Conservation (phyloP, 2,797 vertebrate genomes). For the Amblyraja radiata region DNA sequence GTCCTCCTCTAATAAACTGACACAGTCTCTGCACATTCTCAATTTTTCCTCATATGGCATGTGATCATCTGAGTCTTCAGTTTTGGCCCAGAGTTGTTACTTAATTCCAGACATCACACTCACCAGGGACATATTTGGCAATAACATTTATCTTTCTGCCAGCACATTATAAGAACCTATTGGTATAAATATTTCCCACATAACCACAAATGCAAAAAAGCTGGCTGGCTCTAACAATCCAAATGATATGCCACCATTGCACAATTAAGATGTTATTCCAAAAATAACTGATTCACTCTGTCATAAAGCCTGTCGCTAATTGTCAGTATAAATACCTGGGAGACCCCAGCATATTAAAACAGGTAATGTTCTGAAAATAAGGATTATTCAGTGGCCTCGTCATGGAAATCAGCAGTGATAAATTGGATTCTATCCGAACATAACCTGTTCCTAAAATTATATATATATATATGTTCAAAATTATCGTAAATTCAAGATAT, state of each 20-base stretch:
- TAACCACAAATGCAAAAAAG: neutral
- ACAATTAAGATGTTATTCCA: neutral
- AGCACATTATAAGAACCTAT: neutral
- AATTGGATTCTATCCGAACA: neutral
- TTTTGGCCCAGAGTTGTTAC: neutral
- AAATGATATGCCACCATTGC: conserved; percentile 12
- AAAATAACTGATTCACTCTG: conserved; percentile 9
- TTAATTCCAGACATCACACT: neutral
- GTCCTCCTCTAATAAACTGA: neutral
- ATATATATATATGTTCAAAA: neutral
- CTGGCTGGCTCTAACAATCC: neutral
- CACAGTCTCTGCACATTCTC: neutral
- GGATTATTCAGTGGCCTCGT: neutral
- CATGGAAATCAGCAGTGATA: neutral
- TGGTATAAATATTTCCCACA: neutral
- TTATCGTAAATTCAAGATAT: neutral
- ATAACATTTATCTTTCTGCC: neutral
- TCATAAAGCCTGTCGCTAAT: neutral
- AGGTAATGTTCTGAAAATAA: neutral
- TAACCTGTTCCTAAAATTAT: too few species aligned
- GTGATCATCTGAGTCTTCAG: neutral
- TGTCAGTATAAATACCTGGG: neutral
- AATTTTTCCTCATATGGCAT: neutral
- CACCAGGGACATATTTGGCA: neutral
- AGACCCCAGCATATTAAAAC: neutral